These are phyloP conservation scores for Diplogasteroides magnus DNA, from an alignment of 1,140 invertebrate genomes.

Conservation along the genomic window DNA sequence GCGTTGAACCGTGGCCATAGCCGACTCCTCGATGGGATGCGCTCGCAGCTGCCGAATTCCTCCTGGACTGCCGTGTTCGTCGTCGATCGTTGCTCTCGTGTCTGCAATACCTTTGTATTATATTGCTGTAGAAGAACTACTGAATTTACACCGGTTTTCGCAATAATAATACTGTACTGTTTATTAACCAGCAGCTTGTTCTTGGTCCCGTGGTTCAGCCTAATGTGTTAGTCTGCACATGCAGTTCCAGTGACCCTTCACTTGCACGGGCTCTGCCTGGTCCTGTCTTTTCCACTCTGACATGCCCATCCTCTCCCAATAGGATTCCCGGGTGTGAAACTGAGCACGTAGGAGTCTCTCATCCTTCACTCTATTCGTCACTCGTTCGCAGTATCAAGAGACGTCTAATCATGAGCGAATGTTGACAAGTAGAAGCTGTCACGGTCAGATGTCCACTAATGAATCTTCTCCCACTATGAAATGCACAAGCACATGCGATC, in stretches of 20 bases:
- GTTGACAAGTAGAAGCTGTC: no score
- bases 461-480: no score
- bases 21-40: constrained; percentile 72
- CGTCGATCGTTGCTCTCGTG: constrained; percentile 1
- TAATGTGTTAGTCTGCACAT: constrained; percentile 23
- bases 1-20: constrained; percentile 87
- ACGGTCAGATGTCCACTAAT: no score
- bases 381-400: no score
- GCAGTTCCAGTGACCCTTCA: constrained; percentile 12
- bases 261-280: no score
- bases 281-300: no score
- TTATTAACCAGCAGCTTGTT: neutral
- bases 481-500: no score
- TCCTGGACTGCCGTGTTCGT: constrained; percentile 20
- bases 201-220: neutral
- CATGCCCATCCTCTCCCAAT: no score
- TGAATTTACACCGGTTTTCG: constrained; percentile 1
- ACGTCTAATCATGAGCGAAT: no score
- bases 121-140: neutral
- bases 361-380: no score
- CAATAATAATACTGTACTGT: neutral
- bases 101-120: constrained; percentile 4
- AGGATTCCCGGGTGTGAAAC: no score
- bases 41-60: constrained; percentile 23
- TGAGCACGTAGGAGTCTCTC: no score